Evolutionary conservation across 1,140 invertebrate species (phyloP), one percentile per base, ranked within the genome.

Genomic region (Helicoverpa zea): DNA sequence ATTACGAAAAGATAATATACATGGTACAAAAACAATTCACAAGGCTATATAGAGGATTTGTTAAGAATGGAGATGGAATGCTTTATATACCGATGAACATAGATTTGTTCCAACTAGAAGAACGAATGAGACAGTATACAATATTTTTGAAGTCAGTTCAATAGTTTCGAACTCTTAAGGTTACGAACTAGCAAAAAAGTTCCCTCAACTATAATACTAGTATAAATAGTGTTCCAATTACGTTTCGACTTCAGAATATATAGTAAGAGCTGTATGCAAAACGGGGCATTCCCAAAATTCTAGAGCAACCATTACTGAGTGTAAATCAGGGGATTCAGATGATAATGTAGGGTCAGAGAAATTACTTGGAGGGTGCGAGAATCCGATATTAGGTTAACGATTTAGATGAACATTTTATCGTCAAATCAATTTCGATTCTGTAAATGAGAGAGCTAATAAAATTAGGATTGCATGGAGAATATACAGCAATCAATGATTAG

Each of bases 301-400:
- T 74, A 76, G 79, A 73, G 79, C 35, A 76, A 52, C 61, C 72
- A 76, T 76, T 81, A 81, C 73, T n/a, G 52, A 77, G 76, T 81
- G 83, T 70, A 84, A 84, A 84, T 81, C 77, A 80, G 79, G 83
- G 59, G 54, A 76, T 84, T 84, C 64, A 58, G 56, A 81, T 84
- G 64, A 77, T 59, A 81, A 81, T 81, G 64, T 56, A 11, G 83
- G 68, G 56, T 72, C 51, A 81, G 74, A 79, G 51, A 64, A 59
- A 76, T 81, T 75, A 64, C 72, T 16, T 47, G 51, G 74, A 12
- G 58, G 61, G 56, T 56, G 56, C 77, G 16, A 54, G 73, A 72
- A 72, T 80, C 72, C 80, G 52, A 80, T 81, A 77, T 81, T 49
- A 80, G 76, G 70, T 74, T 72, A 75, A 56, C 23, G 76, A 75